Percentiles rank a stretch among this genome's conserved stretches.
phyloP scores from a whole-genome alignment of 1,140 invertebrate genomes.

The Drosophila nannoptera region DNA sequence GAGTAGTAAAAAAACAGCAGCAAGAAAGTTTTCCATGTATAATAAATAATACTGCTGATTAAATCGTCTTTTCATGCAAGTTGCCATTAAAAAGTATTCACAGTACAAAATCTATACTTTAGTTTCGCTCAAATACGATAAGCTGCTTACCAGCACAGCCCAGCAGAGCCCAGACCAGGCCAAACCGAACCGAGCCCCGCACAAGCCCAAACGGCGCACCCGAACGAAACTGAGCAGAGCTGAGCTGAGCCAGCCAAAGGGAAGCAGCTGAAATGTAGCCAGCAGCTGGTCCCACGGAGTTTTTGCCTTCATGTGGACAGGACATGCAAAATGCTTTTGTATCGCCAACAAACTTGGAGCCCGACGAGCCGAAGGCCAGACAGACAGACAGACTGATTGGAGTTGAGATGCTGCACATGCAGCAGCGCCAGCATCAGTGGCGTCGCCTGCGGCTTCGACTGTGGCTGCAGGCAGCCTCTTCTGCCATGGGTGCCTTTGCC shows the following conservation, averaged over 20 bases:
- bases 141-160: slow-evolving; percentile 59
- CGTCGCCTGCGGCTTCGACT: slow-evolving; percentile 21
- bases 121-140: slow-evolving; percentile 71
- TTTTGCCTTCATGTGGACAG: slow-evolving; percentile 51
- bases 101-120: slow-evolving; percentile 73
- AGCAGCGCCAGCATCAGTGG: no score
- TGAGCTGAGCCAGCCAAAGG: slow-evolving; percentile 41
- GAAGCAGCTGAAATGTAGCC: slow-evolving; percentile 43
- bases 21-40: slow-evolving; percentile 63
- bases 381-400: slow-evolving; percentile 27
- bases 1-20: slow-evolving; percentile 28
- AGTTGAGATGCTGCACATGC: slow-evolving; percentile 14
- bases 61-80: slow-evolving; percentile 70
- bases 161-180: slow-evolving; percentile 11
- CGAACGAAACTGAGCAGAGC: slow-evolving; percentile 30
- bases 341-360: slow-evolving; percentile 68
- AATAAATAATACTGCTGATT: slow-evolving; percentile 76
- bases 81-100: slow-evolving; percentile 76
- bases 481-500: slow-evolving; percentile 20
- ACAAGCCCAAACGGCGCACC: not conserved
- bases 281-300: slow-evolving; percentile 34
- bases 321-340: slow-evolving; percentile 75
- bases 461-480: slow-evolving; percentile 29
- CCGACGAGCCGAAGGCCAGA: slow-evolving; percentile 14
- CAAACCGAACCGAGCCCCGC: slow-evolving; percentile 25